Base-by-base conservation (phyloP, 1,140 invertebrate species). In the Parasteatoda tepidariorum region DNA sequence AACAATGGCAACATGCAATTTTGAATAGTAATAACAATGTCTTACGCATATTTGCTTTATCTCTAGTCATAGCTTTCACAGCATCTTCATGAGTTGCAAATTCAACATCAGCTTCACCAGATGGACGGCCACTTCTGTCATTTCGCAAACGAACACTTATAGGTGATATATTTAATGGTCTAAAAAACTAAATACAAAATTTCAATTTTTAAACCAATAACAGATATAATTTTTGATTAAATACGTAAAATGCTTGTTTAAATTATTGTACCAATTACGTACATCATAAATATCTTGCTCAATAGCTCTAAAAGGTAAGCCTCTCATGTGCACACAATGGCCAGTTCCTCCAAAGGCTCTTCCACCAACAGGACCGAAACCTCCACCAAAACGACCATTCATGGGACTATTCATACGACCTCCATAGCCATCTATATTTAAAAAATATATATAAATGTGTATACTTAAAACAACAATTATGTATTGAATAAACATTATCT, bases 31-130 rank as follows among this genome's bases (percentile, higher is more conserved):
- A n/a, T n/a, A n/a, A n/a, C n/a, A n/a, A n/a, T 13, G 2, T 34
- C 89, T 86, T 89, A 90, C 90, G 87, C 88, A 91, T 91, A 85
- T 90, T 88, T 59, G 86, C 86, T 83, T 89, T 90, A 85, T 90
- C 93, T 89, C 93, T 94, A 28, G 91, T 91, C 93, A 95, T 94
- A 2, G 95, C 95, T 90, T 94, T 92, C 73, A 94, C 91, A 22
- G 95, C 96, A 88, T 98, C 96, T 83, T 97, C 95, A 86, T 97
- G 95, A 68, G 92, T 93, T 3, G 92, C 93, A 89, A 98, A 98
- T 88, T 96, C 95, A 11, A 97, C 96, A 89, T 97, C 95, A 34
- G 96, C 96, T 90, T 98, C 95, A 11, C 96, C 96, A 2, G 95
- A 96, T 4, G 96, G 94, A 84, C 95, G 90, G 15, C 95, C 95